phyloP scores from a whole-genome alignment of 53 echinoderm and acorn worm species.

The Holothuria scabra region DNA sequence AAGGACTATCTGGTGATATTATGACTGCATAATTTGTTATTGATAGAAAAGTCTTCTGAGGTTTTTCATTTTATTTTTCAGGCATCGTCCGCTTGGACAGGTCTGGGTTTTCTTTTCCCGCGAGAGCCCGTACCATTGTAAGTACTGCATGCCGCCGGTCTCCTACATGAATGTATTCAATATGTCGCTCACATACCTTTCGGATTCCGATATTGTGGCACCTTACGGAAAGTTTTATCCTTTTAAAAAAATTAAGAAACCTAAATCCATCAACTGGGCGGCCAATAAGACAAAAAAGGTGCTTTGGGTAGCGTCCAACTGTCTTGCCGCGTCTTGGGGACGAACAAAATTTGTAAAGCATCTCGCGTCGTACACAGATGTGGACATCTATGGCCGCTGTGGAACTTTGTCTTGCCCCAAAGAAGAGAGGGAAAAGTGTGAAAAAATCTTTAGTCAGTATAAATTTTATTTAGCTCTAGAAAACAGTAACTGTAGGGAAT shows the following conservation, averaged over 20 bases:
- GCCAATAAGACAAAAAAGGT: slow-evolving; percentile 23
- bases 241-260: neutral
- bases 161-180: slow-evolving; percentile 19
- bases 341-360: slow-evolving; percentile 6
- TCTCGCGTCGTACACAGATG: slow-evolving; percentile 31
- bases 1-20: too few relatives aligned
- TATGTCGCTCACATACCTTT: slow-evolving; percentile 9
- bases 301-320: slow-evolving; percentile 41
- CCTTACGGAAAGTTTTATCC: slow-evolving; percentile 26
- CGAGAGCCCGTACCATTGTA: slow-evolving; percentile 20
- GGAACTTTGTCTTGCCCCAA: slow-evolving; percentile 64
- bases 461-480: slow-evolving; percentile 83
- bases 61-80: neutral
- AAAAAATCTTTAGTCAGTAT: slow-evolving; percentile 44
- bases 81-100: slow-evolving; percentile 19
- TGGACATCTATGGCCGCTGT: slow-evolving; percentile 67
- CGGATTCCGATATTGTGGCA: slow-evolving; percentile 25
- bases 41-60: neutral
- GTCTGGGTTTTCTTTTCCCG: slow-evolving; percentile 37
- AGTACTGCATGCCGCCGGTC: neutral
- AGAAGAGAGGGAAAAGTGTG: neutral
- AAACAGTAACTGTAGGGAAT: slow-evolving; percentile 83
- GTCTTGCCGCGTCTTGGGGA: neutral
- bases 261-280: slow-evolving; percentile 3
- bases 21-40: too few relatives aligned